Percentiles rank a stretch among this genome's conserved stretches.
phyloP scores from a whole-genome alignment of 2,888 invertebrate genomes.

The Imbricaverruca yamaguchii region DNA sequence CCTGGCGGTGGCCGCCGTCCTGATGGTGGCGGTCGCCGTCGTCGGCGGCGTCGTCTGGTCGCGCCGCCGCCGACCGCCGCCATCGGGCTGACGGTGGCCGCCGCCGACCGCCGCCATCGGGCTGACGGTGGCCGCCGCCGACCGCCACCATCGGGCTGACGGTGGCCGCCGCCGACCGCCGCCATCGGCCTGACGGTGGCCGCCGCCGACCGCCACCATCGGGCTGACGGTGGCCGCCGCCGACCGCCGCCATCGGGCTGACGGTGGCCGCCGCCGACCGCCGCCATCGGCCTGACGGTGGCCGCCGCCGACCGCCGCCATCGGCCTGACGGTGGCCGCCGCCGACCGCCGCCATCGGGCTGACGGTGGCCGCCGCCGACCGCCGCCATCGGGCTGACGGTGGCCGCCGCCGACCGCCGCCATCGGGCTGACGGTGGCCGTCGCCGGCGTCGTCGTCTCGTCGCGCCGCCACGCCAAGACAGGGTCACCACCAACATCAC shows the following conservation, averaged over 20 bases:
- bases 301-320: not conserved
- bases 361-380: not conserved
- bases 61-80: not conserved
- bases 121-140: not conserved
- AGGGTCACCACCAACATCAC: too few relatives aligned
- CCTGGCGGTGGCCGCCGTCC: not conserved
- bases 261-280: too few relatives aligned
- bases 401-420: not conserved
- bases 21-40: not conserved
- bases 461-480: not conserved
- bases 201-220: not conserved
- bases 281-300: too few relatives aligned
- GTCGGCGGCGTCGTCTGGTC: not conserved
- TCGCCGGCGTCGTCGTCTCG: not conserved
- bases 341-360: too few relatives aligned
- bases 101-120: too few relatives aligned
- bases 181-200: not conserved
- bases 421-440: not conserved
- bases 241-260: too few relatives aligned
- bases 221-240: not conserved
- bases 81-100: not conserved
- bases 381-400: slow-evolving; percentile 3
- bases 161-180: not conserved
- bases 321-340: not conserved
- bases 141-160: not conserved